Percentiles rank a stretch among this genome's conserved stretches.
Conservation (phyloP, 2,797 vertebrate species). For the Sus cebifrons region DNA sequence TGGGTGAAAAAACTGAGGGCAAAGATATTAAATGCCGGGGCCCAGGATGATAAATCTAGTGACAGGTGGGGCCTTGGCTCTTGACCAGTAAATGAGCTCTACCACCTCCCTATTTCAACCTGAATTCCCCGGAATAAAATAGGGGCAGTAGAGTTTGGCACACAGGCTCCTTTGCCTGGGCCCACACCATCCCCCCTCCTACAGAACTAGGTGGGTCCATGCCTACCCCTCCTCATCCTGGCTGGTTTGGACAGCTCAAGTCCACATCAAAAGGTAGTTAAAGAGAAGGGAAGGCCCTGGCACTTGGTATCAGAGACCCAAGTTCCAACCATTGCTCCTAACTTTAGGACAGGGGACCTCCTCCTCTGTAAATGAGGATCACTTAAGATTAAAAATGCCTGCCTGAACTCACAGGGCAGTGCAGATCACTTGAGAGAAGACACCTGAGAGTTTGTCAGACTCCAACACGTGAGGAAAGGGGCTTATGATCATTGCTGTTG, state of each 20-base stretch:
- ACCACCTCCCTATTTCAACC: background rate
- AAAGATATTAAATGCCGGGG: background rate
- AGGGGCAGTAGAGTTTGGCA: background rate
- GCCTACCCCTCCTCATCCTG: background rate
- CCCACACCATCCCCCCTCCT: background rate
- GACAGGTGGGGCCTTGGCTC: background rate
- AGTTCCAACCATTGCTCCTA: background rate
- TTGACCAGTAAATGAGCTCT: background rate
- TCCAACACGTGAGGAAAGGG: background rate
- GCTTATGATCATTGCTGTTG: background rate
- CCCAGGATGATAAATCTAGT: background rate
- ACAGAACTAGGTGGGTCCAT: too few relatives aligned
- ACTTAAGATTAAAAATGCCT: background rate
- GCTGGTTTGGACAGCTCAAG: background rate
- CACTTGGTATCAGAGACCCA: slow-evolving; percentile 24
- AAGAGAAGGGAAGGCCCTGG: background rate
- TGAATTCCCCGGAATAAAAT: background rate
- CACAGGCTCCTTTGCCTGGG: background rate
- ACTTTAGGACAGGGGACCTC: background rate
- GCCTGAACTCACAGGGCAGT: background rate
- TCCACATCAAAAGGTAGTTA: background rate
- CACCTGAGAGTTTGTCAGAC: background rate
- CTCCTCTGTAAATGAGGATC: background rate
- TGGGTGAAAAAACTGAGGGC: background rate
- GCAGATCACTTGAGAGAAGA: background rate